These are phyloP conservation scores for Premnoplex brunnescens DNA, from an alignment of 2,797 vertebrate species.

Conservation along the genomic window DNA sequence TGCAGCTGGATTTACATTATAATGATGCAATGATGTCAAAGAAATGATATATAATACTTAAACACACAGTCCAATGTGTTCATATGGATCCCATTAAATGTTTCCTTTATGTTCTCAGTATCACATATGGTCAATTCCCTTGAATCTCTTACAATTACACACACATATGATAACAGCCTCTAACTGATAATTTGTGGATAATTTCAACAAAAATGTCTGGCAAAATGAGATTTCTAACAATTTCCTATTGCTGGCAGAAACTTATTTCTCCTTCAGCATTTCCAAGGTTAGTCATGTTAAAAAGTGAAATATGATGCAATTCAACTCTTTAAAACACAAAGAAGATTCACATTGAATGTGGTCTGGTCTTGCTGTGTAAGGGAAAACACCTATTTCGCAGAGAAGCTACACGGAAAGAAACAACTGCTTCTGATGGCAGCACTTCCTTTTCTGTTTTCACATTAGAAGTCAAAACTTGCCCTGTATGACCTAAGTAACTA, in stretches of 20 bases:
- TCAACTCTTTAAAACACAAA: background rate
- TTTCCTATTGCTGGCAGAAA: background rate
- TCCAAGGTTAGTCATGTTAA: background rate
- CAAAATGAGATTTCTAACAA: background rate
- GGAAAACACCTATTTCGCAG: background rate
- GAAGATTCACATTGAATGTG: background rate
- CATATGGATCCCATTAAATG: background rate
- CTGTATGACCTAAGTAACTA: background rate
- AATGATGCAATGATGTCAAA: background rate
- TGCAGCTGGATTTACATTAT: background rate
- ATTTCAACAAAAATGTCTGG: background rate
- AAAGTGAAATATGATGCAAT: background rate
- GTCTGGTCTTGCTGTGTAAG: background rate
- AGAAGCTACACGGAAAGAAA: background rate
- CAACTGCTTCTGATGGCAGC: background rate
- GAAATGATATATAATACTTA: background rate
- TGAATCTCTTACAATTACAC: background rate
- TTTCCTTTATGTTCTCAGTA: constrained; percentile 18
- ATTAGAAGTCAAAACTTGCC: background rate
- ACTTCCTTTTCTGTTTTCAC: background rate
- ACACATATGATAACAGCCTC: background rate
- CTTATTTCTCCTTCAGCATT: background rate
- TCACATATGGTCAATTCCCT: background rate
- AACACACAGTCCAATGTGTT: background rate
- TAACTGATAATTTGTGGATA: background rate